Percentiles rank a stretch among this genome's conserved stretches.
Conservation (phyloP, 1,140 invertebrate species). For the Leptopilina boulardi region DNA sequence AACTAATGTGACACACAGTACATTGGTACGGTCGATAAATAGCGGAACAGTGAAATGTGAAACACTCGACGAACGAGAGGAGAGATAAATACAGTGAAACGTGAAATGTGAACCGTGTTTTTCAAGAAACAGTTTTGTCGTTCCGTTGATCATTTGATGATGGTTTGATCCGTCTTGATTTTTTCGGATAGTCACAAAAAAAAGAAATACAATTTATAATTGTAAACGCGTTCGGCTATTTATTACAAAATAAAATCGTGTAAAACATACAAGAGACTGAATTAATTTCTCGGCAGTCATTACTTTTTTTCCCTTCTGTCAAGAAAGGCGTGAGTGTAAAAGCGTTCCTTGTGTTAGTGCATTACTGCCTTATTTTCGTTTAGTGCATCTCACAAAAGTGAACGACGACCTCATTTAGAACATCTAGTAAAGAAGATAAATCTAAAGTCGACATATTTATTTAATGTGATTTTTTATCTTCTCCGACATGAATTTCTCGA, state of each 20-base stretch:
- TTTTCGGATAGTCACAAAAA: background rate
- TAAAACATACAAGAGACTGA: background rate
- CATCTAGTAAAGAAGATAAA: background rate
- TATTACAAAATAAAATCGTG: background rate
- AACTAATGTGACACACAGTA: conserved; percentile 3
- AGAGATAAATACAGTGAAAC: background rate
- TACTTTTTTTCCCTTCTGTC: conserved; percentile 18
- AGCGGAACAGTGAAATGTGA: background rate
- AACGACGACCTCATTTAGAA: conserved; percentile 18
- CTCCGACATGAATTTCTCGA: background rate
- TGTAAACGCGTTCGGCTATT: too few species aligned
- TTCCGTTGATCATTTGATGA: background rate
- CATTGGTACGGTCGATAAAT: conserved; percentile 13
- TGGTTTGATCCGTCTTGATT: background rate
- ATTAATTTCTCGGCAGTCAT: background rate
- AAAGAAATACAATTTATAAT: too few species aligned
- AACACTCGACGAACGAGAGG: background rate
- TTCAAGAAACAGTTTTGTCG: conserved; percentile 5
- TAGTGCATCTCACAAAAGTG: conserved; percentile 9
- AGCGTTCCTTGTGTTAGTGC: conserved; percentile 27
- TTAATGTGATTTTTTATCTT: background rate
- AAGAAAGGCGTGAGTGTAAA: conserved; percentile 21
- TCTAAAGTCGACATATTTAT: background rate
- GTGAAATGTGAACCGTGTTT: background rate
- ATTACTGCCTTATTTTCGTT: conserved; percentile 28